Conservation (phyloP, 2,113 vertebrate species). For the Camelus dromedarius region DNA sequence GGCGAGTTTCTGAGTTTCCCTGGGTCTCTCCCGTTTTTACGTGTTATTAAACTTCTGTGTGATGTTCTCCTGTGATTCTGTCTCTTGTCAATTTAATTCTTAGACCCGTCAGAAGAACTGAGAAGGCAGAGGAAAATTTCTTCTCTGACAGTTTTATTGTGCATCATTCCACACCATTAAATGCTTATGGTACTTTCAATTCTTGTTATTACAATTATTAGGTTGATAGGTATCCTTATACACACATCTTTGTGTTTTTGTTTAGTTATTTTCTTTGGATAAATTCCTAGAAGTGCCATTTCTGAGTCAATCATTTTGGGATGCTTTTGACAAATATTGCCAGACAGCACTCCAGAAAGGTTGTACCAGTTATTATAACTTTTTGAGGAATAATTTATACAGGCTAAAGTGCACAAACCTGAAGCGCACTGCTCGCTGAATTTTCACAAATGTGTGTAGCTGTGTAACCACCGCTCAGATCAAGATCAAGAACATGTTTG, state of each 20-base stretch:
- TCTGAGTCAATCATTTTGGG: neutral
- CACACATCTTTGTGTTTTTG: neutral
- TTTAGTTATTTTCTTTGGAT: constrained; percentile 44
- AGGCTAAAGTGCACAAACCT: neutral
- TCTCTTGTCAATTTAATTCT: no score
- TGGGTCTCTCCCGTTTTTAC: no score
- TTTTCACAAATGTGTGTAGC: neutral
- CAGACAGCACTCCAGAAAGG: neutral
- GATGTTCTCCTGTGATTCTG: no score
- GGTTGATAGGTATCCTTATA: neutral
- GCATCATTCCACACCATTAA: neutral
- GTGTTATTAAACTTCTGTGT: no score
- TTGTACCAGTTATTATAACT: neutral
- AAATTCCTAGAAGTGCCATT: neutral
- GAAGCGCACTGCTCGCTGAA: neutral
- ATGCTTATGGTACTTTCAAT: neutral
- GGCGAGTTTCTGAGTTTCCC: no score
- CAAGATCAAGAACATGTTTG: neutral
- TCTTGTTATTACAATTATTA: neutral
- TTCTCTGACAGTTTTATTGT: neutral
- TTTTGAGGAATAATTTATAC: neutral
- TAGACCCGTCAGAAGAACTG: no score
- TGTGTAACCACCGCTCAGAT: neutral
- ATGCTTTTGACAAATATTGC: neutral
- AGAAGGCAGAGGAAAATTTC: no score